phyloP scores from a whole-genome alignment of 1,140 invertebrate genomes.

The Amyelois transitella region DNA sequence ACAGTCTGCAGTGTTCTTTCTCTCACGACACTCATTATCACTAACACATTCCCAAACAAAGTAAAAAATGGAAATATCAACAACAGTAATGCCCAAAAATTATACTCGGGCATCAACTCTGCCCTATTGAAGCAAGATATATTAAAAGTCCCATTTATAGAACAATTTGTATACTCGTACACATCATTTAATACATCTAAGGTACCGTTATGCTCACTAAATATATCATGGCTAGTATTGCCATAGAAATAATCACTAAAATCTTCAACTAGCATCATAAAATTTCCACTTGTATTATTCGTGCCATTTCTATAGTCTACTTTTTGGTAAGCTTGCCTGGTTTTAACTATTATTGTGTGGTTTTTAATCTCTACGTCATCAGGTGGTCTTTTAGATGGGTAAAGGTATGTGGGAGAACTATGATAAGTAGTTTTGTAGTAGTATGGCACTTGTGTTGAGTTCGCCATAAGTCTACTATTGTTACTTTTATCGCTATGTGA shows the following conservation, averaged over 20 bases:
- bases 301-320: constrained; percentile 53
- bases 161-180: constrained; percentile 58
- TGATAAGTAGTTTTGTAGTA: constrained; percentile 21
- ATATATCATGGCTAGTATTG: constrained; percentile 57
- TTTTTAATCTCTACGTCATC: constrained; percentile 18
- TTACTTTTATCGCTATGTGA: constrained; percentile 5
- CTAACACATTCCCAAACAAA: constrained; percentile 96
- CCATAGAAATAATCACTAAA: constrained; percentile 78
- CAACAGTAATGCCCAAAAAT: constrained; percentile 90
- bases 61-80: constrained; percentile 94
- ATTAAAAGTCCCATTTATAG: constrained; percentile 69
- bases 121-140: constrained; percentile 59
- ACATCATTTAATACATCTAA: constrained; percentile 55
- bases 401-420: constrained; percentile 21
- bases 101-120: constrained; percentile 69
- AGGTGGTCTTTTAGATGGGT: constrained; percentile 49
- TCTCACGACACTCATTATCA: constrained; percentile 93
- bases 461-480: constrained; percentile 14
- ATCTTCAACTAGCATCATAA: constrained; percentile 76
- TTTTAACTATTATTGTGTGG: constrained; percentile 13
- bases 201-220: constrained; percentile 37
- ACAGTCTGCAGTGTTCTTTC: constrained; percentile 94
- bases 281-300: constrained; percentile 37
- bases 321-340: constrained; percentile 13
- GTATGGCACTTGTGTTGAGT: constrained; percentile 24